Evolutionary conservation across 2,113 vertebrate species (phyloP), one percentile per base, ranked within the genome.

Genomic region (Alectura lathami): DNA sequence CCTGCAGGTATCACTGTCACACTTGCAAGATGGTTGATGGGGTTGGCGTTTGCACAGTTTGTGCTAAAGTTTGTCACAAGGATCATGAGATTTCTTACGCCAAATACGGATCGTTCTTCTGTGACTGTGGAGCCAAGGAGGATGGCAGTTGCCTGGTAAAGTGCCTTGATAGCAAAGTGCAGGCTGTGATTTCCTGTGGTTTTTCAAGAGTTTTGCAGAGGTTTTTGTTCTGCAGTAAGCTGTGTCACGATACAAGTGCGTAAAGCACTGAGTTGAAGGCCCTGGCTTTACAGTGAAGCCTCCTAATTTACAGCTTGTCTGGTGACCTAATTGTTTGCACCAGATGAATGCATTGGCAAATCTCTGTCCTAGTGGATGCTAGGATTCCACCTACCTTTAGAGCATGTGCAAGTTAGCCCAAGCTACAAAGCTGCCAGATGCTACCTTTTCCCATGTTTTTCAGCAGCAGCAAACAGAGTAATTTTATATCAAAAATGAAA

Each of bases 21-120:
- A 99, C 99, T 47, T 99, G 99, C 97, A 99, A 99, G 96, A 99
- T 99, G 99, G 99, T 99, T 79, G 99, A 99, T 94, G 99, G 99
- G 53, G 99, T 99, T 74, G 99, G 99, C 76, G 99, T 99, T 82
- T 99, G 99, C 97, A 99, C 99, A 32, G 99, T 99, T 86, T 99
- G 99, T 69, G 99, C 99, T 95, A 99, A 99, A 97, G 99, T 99
- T 94, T 99, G 99, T 98, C 99, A 99, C 98, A 99, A 99, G 97
- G 99, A 99, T 96, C 99, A 99, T 64, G 99, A 99, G 98, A 99
- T 99, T 97, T 99, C 99, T 83, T 99, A 99, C 43, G 99, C 99
- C 98, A 99, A 99, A 93, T 99, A 99, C 3, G 99, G 99, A 42
- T 99, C 99, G 20, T 99, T 99, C 98, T 99, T 99, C 98, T 99